Evolutionary conservation across 2,113 vertebrate genomes (phyloP), one percentile per base, ranked within the genome.

Genomic region (Leptobrachium ailaonicum): DNA sequence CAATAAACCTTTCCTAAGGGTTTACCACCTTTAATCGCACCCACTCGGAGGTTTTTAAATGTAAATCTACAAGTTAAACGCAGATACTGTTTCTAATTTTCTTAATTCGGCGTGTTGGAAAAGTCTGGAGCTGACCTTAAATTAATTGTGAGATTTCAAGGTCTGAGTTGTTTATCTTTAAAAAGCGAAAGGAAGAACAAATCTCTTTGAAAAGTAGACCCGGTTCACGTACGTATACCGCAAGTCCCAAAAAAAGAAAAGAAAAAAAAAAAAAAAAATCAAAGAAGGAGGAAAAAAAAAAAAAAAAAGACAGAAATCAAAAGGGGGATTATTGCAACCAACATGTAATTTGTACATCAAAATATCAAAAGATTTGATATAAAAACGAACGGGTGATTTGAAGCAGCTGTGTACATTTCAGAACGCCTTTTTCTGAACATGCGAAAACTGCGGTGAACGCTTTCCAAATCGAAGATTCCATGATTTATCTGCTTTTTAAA

Each of bases 381-480:
- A 84, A 86, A 90, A 88, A 82, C 75, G 20, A 83, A 85, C 77
- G 14, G 82, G 84, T 83, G 90, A 88, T 83, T 85, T 86, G 53
- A 82, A 84, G 87, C 90, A 89, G 90, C 88, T 89, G 90, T 68
- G 80, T 47, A 1, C 70, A 84, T 86, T 89, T 83, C 67, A 87
- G 84, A 88, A 81, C 84, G 68, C 88, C 62, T 54, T 54, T 32
- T 85, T 71, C 73, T 76, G 85, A 84, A 60, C 11, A 83, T 84
- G 87, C 84, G 88, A 88, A 86, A 50, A 82, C 86, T 88, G 20
- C 88, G 91, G 92, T 87, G 88, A 90, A 91, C 85, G 86, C 84
- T 89, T 91, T 90, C 86, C 87, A 88, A 92, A 93, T 87, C 83
- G n/a, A 81, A 60, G 82, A 82, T 87, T 91, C 88, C 89, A 93